Base-by-base conservation (phyloP, 2,113 vertebrate species). In the Euleptes europaea region DNA sequence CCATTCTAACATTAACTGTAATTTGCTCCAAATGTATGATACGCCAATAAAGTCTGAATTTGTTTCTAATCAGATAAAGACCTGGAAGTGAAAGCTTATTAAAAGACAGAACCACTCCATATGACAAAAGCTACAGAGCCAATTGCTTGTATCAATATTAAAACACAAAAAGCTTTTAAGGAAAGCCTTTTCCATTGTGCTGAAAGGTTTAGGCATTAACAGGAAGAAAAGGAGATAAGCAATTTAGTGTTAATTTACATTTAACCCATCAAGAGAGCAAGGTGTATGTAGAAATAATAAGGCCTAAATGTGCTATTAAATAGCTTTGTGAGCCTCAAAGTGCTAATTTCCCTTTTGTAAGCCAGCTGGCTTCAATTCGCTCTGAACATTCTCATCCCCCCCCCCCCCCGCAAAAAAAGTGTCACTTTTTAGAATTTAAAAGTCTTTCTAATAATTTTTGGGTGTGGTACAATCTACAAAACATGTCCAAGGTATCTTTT, bases 11-110 rank as follows among this genome's bases (percentile, higher is more conserved):
- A 90, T 82, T 90, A 92, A 92, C 0, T 63, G 85, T 94, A 95
- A 94, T 89, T 90, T 93, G 94, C 83, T 94, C 86, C 80, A 88
- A 66, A 26, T 38, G 88, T 86, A 92, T 93, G 84, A 89, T 82
- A 80, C 23, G 87, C 11, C 17, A 67, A 82, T 72, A 82, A 78
- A 85, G 66, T 89, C 75, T 63, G 78, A 88, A 92, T 90, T 71
- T 82, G 83, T 90, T 83, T 78, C 82, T 80, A 81, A 90, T 92
- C 83, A 90, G 76, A 84, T 82, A 87, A 77, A 74, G 70, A 44
- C 81, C 84, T 90, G 76, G 84, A 85, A 73, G 88, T 5, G 83
- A 93, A 88, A 86, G 11, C 1, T 40, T 76, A 69, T 87, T 67
- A 78, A 84, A 60, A 86, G 63, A 88, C 1, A 33, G 84, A 90